Conservation (phyloP, 2,888 invertebrate genomes). For the Frankliniella fusca region DNA sequence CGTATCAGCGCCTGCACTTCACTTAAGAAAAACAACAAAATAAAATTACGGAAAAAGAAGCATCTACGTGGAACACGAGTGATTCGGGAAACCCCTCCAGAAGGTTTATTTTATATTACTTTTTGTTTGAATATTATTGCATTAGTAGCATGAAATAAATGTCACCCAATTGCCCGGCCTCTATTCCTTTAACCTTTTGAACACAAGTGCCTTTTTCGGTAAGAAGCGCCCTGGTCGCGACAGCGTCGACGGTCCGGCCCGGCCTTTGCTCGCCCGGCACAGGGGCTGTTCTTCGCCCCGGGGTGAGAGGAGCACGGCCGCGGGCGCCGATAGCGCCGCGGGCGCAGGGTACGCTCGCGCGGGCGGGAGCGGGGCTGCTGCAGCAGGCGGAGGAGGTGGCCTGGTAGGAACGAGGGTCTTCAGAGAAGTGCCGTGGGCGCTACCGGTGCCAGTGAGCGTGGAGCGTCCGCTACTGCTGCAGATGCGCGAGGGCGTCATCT, state of each 20-base stretch:
- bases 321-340: constrained; percentile 35
- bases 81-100: not conserved
- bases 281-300: not conserved
- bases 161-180: too few species aligned
- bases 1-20: not conserved
- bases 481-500: not conserved
- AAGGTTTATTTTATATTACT: too few species aligned
- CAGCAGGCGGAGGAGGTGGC: constrained; percentile 34
- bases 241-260: too few species aligned
- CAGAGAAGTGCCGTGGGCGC: constrained; percentile 49
- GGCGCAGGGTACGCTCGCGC: constrained; percentile 39
- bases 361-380: constrained; percentile 40
- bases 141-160: too few species aligned
- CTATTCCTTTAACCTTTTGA: too few species aligned
- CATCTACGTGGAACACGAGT: not conserved
- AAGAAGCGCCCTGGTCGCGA: too few species aligned
- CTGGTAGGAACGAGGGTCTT: constrained; percentile 38
- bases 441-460: constrained; percentile 51
- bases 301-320: constrained; percentile 40
- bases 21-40: not conserved
- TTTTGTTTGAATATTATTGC: not conserved
- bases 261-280: too few species aligned
- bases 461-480: constrained; percentile 9
- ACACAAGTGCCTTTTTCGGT: too few species aligned
- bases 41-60: not conserved